Percentiles rank a stretch among this genome's conserved stretches.
Evolutionary conservation across 2,113 vertebrate species (phyloP).

Genomic region (Galemys pyrenaicus): DNA sequence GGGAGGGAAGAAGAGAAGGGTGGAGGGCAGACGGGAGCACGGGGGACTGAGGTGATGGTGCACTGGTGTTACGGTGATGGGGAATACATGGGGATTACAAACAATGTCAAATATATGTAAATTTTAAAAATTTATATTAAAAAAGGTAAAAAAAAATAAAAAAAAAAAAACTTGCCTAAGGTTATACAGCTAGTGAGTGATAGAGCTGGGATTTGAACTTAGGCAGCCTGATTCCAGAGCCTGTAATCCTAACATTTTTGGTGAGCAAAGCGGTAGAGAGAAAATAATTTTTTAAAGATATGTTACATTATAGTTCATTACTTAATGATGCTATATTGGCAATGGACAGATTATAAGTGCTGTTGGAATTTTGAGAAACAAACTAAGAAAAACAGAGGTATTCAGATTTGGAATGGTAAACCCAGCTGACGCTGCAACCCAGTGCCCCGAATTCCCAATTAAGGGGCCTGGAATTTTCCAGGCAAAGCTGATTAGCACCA

Average conservation of each 20-base stretch:
- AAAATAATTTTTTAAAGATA: slow-evolving; percentile 36
- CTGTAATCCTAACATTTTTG: slow-evolving; percentile 24
- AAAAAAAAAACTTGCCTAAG: slow-evolving; percentile 11
- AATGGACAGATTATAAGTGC: background rate
- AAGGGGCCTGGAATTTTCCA: background rate
- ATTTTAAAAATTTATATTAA: too few relatives aligned
- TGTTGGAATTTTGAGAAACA: slow-evolving; percentile 13
- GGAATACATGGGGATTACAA: too few relatives aligned
- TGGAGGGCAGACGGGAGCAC: too few relatives aligned
- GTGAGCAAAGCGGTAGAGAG: background rate
- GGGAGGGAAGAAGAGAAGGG: too few relatives aligned
- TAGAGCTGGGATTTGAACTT: background rate
- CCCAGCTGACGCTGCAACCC: background rate
- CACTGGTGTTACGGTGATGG: too few relatives aligned
- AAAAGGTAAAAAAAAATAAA: too few relatives aligned
- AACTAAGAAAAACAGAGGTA: slow-evolving; percentile 1
- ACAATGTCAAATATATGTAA: too few relatives aligned
- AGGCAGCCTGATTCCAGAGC: background rate
- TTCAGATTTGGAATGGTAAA: slow-evolving; percentile 5
- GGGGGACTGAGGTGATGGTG: too few relatives aligned
- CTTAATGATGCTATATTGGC: background rate
- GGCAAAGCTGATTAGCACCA: slow-evolving; percentile 25
- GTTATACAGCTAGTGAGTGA: background rate
- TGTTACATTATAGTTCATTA: background rate
- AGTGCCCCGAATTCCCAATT: background rate